Evolutionary conservation across 2,888 invertebrate species (phyloP).

Genomic region (Tyria jacobaeae): DNA sequence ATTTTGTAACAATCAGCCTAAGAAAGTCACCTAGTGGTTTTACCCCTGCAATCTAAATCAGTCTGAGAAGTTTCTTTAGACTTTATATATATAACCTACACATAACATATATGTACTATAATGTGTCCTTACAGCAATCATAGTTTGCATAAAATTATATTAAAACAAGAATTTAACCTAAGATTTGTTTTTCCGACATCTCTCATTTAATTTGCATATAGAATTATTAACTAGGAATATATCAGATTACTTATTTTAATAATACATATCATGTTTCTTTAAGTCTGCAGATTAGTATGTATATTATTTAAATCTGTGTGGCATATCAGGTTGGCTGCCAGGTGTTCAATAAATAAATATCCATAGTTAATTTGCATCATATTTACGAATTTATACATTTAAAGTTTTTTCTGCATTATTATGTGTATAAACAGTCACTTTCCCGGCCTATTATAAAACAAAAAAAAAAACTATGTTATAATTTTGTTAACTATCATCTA

Average conservation of each 20-base stretch:
- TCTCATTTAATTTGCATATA: slow-evolving; percentile 40
- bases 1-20: no score
- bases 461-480: no score
- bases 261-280: slow-evolving; percentile 35
- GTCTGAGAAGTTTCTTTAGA: no score
- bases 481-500: no score
- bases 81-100: not conserved
- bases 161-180: not conserved
- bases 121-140: not conserved
- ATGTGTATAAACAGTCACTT: no score
- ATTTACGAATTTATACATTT: not conserved
- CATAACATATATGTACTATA: not conserved
- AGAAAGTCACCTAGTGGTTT: no score
- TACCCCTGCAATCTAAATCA: no score
- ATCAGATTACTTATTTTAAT: slow-evolving; percentile 35
- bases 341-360: slow-evolving; percentile 21
- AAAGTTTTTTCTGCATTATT: no score
- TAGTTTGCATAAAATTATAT: not conserved
- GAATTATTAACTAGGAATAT: slow-evolving; percentile 28
- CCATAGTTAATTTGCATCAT: not conserved
- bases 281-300: slow-evolving; percentile 7
- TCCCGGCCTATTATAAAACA: no score
- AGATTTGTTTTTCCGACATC: slow-evolving; percentile 25
- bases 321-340: slow-evolving; percentile 18
- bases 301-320: slow-evolving; percentile 26